These are phyloP conservation scores for Lathronympha strigana DNA, from an alignment of 2,888 invertebrate genomes.

Conservation along the genomic window DNA sequence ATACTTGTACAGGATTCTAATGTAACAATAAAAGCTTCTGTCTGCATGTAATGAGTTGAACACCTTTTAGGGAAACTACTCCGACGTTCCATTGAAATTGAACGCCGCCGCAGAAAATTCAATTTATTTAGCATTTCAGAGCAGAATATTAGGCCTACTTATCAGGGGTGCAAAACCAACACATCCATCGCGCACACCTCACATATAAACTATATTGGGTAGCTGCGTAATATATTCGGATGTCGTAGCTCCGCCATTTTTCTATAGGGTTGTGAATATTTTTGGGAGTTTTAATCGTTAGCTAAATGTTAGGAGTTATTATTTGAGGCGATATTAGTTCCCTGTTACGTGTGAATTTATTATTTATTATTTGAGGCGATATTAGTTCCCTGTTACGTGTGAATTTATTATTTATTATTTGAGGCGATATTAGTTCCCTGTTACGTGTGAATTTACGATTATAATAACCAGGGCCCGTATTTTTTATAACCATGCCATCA, in stretches of 20 bases:
- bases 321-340: too few relatives aligned
- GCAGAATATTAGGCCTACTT: constrained; percentile 75
- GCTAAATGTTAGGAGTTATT: too few relatives aligned
- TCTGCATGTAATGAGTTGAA: neutral
- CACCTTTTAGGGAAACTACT: neutral
- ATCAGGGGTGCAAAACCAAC: constrained; percentile 73
- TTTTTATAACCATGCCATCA: too few relatives aligned
- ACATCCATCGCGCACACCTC: constrained; percentile 72
- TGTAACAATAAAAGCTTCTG: too few relatives aligned
- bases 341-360: too few relatives aligned
- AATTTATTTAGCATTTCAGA: constrained; percentile 74
- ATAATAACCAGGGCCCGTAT: too few relatives aligned
- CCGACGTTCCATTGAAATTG: constrained; percentile 51
- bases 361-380: too few relatives aligned
- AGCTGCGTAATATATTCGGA: constrained; percentile 72
- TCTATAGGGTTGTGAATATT: constrained; percentile 58
- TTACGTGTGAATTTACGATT: too few relatives aligned
- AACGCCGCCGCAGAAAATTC: constrained; percentile 56
- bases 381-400: too few relatives aligned
- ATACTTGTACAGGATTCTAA: too few relatives aligned
- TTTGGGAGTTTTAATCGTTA: neutral
- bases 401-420: too few relatives aligned
- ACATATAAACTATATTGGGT: constrained; percentile 72
- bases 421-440: too few relatives aligned
- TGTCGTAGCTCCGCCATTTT: constrained; percentile 76